A percentile compares a stretch with the other conserved stretches of the same genome.
phyloP scores from a whole-genome alignment of 2,888 invertebrate species.

The Caenorhabditis afra region DNA sequence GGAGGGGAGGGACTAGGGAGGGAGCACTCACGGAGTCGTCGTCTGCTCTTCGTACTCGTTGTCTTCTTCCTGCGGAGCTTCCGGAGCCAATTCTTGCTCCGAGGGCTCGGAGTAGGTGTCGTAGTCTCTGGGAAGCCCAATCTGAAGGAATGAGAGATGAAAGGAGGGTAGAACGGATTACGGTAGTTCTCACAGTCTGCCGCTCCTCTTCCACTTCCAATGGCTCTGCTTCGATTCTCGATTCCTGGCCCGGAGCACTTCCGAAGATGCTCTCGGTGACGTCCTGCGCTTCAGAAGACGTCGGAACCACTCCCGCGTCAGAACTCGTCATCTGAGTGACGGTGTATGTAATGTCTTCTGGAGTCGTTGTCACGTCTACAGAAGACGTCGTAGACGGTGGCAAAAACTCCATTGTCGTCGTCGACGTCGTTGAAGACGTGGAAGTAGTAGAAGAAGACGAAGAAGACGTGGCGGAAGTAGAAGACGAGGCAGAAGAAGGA shows the following conservation, averaged over 20 bases:
- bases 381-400: slow-evolving; percentile 26
- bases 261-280: slow-evolving; percentile 25
- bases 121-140: slow-evolving; percentile 55
- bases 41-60: slow-evolving; percentile 55
- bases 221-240: slow-evolving; percentile 10
- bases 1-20: neutral
- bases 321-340: slow-evolving; percentile 10
- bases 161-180: neutral
- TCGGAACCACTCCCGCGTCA: slow-evolving; percentile 7
- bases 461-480: too few relatives aligned
- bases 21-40: slow-evolving; percentile 42
- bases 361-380: neutral
- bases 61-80: slow-evolving; percentile 36
- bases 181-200: slow-evolving; percentile 14
- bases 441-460: slow-evolving; percentile 11
- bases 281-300: slow-evolving; percentile 9
- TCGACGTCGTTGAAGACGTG: slow-evolving; percentile 1
- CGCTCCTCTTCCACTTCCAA: slow-evolving; percentile 32
- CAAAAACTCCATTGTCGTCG: slow-evolving; percentile 16
- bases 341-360: neutral
- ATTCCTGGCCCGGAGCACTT: slow-evolving; percentile 29
- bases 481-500: too few relatives aligned
- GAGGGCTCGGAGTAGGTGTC: slow-evolving; percentile 22
- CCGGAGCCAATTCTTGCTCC: slow-evolving; percentile 3
- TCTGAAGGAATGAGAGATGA: slow-evolving; percentile 12